A percentile compares a stretch with the other conserved stretches of the same genome.
Conservation (phyloP, 2,113 vertebrate species). For the Butorides virescens region DNA sequence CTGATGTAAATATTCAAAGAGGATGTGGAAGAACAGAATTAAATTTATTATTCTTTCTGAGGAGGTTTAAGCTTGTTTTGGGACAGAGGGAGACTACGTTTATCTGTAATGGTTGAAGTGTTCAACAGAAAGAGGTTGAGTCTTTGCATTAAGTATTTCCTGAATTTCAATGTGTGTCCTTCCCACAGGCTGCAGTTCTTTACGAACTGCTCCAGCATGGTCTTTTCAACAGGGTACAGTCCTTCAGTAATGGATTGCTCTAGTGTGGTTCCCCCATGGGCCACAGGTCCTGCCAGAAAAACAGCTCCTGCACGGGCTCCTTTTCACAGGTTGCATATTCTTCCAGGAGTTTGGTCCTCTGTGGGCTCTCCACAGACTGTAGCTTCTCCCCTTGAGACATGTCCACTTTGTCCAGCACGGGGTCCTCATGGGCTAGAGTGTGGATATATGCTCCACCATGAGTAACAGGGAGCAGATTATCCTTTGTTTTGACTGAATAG, state of each 20-base stretch:
- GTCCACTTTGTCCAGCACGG: background rate
- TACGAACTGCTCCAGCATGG: background rate
- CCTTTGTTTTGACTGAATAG: background rate
- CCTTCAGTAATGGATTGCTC: background rate
- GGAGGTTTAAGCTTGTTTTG: background rate
- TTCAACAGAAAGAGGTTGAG: background rate
- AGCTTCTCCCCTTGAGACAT: background rate
- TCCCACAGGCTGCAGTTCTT: background rate
- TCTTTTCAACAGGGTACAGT: background rate
- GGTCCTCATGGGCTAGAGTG: background rate
- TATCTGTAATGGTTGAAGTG: background rate
- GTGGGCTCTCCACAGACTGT: no score
- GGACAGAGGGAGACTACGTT: background rate
- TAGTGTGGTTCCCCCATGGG: background rate
- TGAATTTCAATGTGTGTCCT: background rate
- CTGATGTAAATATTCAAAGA: background rate
- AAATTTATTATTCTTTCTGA: background rate
- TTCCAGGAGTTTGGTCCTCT: background rate
- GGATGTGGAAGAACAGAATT: background rate
- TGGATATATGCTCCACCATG: background rate
- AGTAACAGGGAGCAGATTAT: background rate
- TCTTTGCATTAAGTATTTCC: background rate
- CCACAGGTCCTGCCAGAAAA: background rate
- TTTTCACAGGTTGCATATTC: background rate
- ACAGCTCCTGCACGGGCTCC: accelerated